These are phyloP conservation scores for Sarcophaga variegata DNA, from an alignment of 2,888 invertebrate species.

Conservation along the genomic window DNA sequence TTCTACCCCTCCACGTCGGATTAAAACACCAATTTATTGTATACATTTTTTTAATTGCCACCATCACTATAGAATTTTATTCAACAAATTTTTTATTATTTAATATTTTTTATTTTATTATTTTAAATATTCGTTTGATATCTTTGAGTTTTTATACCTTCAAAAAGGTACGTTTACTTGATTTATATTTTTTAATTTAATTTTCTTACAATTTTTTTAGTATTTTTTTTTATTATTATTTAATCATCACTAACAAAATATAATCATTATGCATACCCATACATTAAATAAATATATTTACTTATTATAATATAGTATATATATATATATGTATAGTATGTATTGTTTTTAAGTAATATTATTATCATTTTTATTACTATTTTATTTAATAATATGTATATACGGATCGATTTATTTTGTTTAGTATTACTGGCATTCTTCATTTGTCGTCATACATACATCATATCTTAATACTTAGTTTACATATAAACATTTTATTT, in stretches of 20 bases:
- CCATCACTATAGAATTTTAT: conserved; percentile 66
- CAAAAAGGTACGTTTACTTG: conserved; percentile 63
- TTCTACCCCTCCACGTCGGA: not conserved
- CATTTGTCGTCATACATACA: conserved; percentile 5
- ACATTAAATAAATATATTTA: conserved; percentile 59
- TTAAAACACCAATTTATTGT: conserved; percentile 3
- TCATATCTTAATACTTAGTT: conserved; percentile 1
- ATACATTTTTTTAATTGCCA: conserved; percentile 65
- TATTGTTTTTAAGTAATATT: conserved; percentile 42
- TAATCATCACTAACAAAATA: conserved; percentile 64
- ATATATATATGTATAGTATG: conserved; percentile 17
- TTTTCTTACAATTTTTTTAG: not conserved
- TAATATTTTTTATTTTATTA: conserved; percentile 47
- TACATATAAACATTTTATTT: conserved; percentile 48
- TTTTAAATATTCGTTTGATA: conserved; percentile 71
- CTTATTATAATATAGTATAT: not conserved
- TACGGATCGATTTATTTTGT: not conserved
- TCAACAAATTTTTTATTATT: conserved; percentile 59
- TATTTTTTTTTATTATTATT: not conserved
- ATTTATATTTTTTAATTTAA: conserved; percentile 46
- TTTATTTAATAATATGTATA: not conserved
- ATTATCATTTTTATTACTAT: conserved; percentile 17
- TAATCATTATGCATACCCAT: conserved; percentile 60
- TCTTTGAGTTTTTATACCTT: conserved; percentile 66
- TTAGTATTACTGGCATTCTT: not conserved